Base-by-base conservation (phyloP, 2,888 invertebrate species). In the Podotricha telesiphe region DNA sequence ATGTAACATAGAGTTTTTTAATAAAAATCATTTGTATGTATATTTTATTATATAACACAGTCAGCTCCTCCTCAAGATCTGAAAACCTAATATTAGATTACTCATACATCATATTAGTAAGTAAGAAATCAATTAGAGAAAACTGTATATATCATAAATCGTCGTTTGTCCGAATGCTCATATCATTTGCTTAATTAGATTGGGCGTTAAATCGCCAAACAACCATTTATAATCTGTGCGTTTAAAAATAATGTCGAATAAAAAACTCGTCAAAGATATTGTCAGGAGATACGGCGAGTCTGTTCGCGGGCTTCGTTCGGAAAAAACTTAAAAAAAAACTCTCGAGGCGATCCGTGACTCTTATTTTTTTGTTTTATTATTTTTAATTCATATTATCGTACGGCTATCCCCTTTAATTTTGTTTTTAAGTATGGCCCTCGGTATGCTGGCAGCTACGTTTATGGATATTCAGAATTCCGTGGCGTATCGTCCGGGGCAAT, bases 341-440 rank as follows among this genome's bases (percentile, higher is more conserved):
- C 92, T 89, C 90, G 90, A 85, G 91, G 92, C 93, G 93, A 91
- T 91, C 93, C 92, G 91, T 92, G 92, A 91, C 91, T 92, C 83
- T 85, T 88, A 87, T 91, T 90, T 91, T 92, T 91, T 91, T 90
- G 86, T 88, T 91, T 91, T 91, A 91, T 91, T 91, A 91, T 92
- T 93, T 92, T 92, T 92, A 91, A 93, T 92, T 92, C 92, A 92
- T 93, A 92, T 92, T 92, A 93, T 92, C 90, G 91, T 90, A 88
- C 84, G 88, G 91, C 91, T 91, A 91, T 91, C 91, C 93, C 90
- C 93, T 93, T 93, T 92, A 93, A 92, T 93, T 93, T 93, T 90
- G 92, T 91, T 91, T 93, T 93, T 92, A 92, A 93, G 91, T 92
- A 91, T 91, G 91, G 91, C 83, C 86, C 87, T 86, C 86, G 90